Percentiles rank a stretch among this genome's conserved stretches.
phyloP scores from a whole-genome alignment of 2,888 invertebrate species.

The Euproctis similis region DNA sequence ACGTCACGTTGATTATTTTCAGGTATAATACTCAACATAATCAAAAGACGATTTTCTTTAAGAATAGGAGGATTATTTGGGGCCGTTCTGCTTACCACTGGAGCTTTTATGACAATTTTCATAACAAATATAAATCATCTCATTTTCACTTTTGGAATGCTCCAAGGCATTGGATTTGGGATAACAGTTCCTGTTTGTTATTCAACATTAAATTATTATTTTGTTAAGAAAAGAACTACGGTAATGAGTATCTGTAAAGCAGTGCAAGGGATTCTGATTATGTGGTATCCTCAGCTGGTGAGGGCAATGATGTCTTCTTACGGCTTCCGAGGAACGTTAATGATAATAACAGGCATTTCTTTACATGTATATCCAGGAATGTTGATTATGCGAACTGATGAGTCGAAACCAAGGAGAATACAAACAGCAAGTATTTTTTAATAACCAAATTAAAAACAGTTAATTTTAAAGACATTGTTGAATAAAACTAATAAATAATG shows the following conservation, averaged over 20 bases:
- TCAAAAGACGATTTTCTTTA: constrained; percentile 70
- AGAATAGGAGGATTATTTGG: constrained; percentile 75
- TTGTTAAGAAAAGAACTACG: constrained; percentile 74
- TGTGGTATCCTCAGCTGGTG: constrained; percentile 75
- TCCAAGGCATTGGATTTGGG: constrained; percentile 79
- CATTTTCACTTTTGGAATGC: constrained; percentile 70
- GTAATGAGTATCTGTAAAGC: constrained; percentile 79
- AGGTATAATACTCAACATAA: constrained; percentile 77
- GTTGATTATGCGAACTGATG: constrained; percentile 67
- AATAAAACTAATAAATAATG: constrained; percentile 8
- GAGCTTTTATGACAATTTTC: constrained; percentile 71
- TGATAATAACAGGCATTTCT: constrained; percentile 76
- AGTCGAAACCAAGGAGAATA: constrained; percentile 18
- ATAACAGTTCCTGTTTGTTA: constrained; percentile 79
- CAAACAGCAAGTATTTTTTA: constrained; percentile 61
- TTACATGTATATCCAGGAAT: constrained; percentile 77
- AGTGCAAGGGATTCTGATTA: constrained; percentile 72
- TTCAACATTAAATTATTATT: constrained; percentile 78
- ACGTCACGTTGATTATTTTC: constrained; percentile 26
- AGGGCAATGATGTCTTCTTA: constrained; percentile 66
- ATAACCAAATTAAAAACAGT: constrained; percentile 11
- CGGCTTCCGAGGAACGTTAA: constrained; percentile 78
- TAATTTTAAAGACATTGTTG: not conserved
- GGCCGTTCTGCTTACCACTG: constrained; percentile 62
- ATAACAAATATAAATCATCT: constrained; percentile 74